Base-by-base conservation (phyloP, 2,113 vertebrate genomes). In the Bubalus kerabau region DNA sequence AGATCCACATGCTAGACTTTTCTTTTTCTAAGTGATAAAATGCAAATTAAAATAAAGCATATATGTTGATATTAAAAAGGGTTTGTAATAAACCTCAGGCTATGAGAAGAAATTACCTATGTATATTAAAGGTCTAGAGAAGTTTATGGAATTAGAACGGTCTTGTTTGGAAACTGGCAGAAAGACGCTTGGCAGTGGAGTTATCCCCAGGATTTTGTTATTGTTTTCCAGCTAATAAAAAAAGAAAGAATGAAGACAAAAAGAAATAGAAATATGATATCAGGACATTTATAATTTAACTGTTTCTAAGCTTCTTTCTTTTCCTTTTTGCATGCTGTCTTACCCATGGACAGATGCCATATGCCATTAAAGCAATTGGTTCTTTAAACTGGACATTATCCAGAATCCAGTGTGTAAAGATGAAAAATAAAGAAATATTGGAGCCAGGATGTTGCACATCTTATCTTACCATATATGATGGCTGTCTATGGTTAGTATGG, bases 391-490 rank as follows among this genome's bases (percentile, higher is more conserved):
- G 98, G 97, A 98, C 67, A 96, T 2, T 98, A 59, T 98, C 98
- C 97, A 98, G 98, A 98, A 56, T 96, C 96, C 92, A 97, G 60
- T 95, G 95, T 97, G 80, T 95, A 98, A 98, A 98, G 95, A 98
- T 52, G 5, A 97, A 97, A 98, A 98, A 98, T 98, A 98, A 98
- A 98, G 86, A 46, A 98, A 98, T 98, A 98, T 50, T 92, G 52
- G 82, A 97, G n/a, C 48, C 98, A 98, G 92, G 97, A 98, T 98
- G 93, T 54, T 98, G 96, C 92, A 96, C 56, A 98, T 97, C 98
- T 99, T 98, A 98, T 98, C 98, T 94, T 98, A 97, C 96, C 98
- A 98, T 98, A 98, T 98, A 98, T 4, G 78, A 96, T 98, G 87
- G 30, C 81, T 98, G 95, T 98, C 97, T 97, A 60, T 92, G 90